Base-by-base conservation (phyloP, 2,113 vertebrate species). In the Romanogobio albipinnatus region DNA sequence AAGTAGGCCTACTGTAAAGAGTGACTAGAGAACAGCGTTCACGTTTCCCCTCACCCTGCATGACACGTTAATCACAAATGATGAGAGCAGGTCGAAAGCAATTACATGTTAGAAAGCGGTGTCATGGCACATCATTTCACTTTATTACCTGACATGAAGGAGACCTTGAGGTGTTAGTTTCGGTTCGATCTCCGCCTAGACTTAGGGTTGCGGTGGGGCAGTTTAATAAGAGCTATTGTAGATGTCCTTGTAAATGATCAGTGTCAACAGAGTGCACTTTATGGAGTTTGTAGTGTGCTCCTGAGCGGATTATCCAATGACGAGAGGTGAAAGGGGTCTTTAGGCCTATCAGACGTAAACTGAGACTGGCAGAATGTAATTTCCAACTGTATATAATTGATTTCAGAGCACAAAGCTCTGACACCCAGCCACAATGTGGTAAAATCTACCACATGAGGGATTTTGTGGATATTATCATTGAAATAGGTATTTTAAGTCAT, bases 41-140 rank as follows among this genome's bases (percentile, higher is more conserved):
- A 74, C 19, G 15, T 59, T 78, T 75, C 29, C 43, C 4, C 62
- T 71, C 51, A 66, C 17, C 24, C 22, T 47, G 19, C 68, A 29
- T 76, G 59, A 86, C 64, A 84, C 86, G 56, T 81, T 62, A 89
- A 89, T 90, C 85, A 86, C 86, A 89, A 89, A 89, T 88, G 90
- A 87, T 84, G 89, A 91, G 86, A 91, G 82, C 78, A 26, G 90
- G 89, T 87, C 86, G 90, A 91, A 92, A 92, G 90, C 90, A 93
- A 93, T 92, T 91, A 91, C 89, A 86, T 88, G 90, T 92, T 92
- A 91, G 91, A 91, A 90, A 90, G 85, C 89, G 88, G 88, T 92
- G 91, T 92, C 91, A 91, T 92, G 86, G 87, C 86, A 90, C 91
- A 91, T 92, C 77, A 91, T 92, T 92, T 91, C 84, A 75, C 76